phyloP scores from a whole-genome alignment of 2,888 invertebrate species.

The Gari tellinella region DNA sequence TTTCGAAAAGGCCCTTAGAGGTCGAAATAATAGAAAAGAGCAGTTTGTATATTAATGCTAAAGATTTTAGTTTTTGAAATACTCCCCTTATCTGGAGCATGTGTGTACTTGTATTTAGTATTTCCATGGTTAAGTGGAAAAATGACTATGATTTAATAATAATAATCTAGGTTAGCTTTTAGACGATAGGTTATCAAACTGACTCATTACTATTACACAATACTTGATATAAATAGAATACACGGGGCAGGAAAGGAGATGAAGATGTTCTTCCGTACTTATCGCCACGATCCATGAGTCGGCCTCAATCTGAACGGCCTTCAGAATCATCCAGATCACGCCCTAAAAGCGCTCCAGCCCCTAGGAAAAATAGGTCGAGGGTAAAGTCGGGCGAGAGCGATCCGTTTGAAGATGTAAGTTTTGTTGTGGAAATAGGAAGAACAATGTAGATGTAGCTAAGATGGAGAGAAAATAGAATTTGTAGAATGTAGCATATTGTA shows the following conservation, averaged over 20 bases:
- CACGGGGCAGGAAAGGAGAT: constrained; percentile 72
- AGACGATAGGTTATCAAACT: neutral
- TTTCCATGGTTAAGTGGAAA: neutral
- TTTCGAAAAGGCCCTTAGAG: too few species aligned
- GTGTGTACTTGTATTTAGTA: neutral
- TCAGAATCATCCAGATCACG: constrained; percentile 51
- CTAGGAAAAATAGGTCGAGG: constrained; percentile 51
- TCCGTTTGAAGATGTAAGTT: constrained; percentile 67
- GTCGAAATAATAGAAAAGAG: too few species aligned
- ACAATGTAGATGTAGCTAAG: too few species aligned
- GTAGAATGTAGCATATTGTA: too few species aligned
- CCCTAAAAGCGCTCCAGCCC: constrained; percentile 60
- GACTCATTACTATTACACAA: too few species aligned
- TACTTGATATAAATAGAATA: constrained; percentile 37
- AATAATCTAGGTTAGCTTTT: neutral
- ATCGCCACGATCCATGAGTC: constrained; percentile 69
- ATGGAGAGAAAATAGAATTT: too few species aligned
- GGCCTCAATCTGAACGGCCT: constrained; percentile 59
- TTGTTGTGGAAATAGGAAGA: too few species aligned
- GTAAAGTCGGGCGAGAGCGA: constrained; percentile 46
- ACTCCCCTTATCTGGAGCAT: too few species aligned
- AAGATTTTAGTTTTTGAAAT: too few species aligned
- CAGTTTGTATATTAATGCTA: too few species aligned
- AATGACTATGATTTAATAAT: neutral
- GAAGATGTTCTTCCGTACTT: constrained; percentile 79